Percentiles rank a stretch among this genome's conserved stretches.
These are phyloP conservation scores for Anoplius nigerrimus DNA, from an alignment of 2,888 invertebrate genomes.

Conservation along the genomic window DNA sequence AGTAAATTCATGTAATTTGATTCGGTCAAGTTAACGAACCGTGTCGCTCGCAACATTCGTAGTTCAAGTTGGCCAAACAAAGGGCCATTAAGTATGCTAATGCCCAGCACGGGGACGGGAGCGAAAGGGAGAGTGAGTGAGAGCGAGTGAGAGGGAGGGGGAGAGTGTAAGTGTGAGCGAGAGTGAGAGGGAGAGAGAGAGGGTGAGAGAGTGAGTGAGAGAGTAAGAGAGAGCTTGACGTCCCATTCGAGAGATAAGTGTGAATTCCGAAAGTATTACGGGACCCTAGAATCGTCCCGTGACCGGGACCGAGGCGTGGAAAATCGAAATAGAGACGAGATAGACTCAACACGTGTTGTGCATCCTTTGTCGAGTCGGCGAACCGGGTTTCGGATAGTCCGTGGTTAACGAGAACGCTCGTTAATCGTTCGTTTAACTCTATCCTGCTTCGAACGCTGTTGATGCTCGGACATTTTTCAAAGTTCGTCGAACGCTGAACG, in stretches of 20 bases:
- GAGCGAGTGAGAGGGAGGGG: background rate
- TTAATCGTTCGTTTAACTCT: no score
- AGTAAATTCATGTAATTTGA: slow-evolving; percentile 71
- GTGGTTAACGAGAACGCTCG: no score
- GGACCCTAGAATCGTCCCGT: slow-evolving; percentile 7
- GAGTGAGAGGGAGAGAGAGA: background rate
- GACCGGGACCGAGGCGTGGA: background rate
- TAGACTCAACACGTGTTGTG: background rate
- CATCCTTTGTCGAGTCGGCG: background rate
- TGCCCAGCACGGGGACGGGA: slow-evolving; percentile 43
- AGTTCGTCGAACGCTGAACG: no score
- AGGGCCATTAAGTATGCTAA: slow-evolving; percentile 72
- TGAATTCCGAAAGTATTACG: slow-evolving; percentile 5
- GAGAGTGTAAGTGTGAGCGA: background rate
- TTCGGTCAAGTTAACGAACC: slow-evolving; percentile 72
- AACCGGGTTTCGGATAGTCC: no score
- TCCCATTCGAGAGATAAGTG: slow-evolving; percentile 1
- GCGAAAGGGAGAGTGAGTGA: background rate
- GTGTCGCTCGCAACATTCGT: slow-evolving; percentile 69
- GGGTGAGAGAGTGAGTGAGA: background rate
- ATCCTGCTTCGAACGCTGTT: no score
- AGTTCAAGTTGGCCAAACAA: slow-evolving; percentile 71
- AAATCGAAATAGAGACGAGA: background rate
- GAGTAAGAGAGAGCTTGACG: background rate
- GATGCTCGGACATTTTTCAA: no score